Conservation (phyloP, 2,797 vertebrate genomes). For the Pangasius mekongensis region DNA sequence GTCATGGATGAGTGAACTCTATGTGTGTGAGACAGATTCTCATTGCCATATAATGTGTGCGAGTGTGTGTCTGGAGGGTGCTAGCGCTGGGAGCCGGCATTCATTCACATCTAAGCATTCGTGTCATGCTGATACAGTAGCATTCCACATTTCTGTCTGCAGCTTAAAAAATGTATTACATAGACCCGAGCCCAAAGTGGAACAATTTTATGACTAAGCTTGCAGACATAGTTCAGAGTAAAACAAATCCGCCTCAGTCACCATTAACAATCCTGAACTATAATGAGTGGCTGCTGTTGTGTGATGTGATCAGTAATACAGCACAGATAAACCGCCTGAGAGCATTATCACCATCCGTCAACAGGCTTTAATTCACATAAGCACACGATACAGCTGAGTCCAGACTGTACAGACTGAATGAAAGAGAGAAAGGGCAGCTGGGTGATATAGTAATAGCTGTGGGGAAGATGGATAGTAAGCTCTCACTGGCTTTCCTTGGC, state of each 20-base stretch:
- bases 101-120: slow-evolving; percentile 33
- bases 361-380: slow-evolving; percentile 66
- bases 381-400: slow-evolving; percentile 57
- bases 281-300: not conserved
- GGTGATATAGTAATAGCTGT: slow-evolving; percentile 41
- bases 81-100: slow-evolving; percentile 12
- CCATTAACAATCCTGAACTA: not conserved
- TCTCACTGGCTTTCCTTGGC: slow-evolving; percentile 72
- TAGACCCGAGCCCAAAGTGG: not conserved
- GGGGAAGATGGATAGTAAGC: slow-evolving; percentile 35
- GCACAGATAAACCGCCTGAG: slow-evolving; percentile 57
- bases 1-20: slow-evolving; percentile 58
- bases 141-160: slow-evolving; percentile 31
- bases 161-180: not conserved
- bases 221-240: slow-evolving; percentile 19
- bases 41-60: slow-evolving; percentile 28
- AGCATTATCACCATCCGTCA: slow-evolving; percentile 60
- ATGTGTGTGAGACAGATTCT: slow-evolving; percentile 33
- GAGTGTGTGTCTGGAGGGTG: slow-evolving; percentile 36
- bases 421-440: slow-evolving; percentile 24
- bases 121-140: slow-evolving; percentile 23
- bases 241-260: slow-evolving; percentile 13
- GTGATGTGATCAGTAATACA: slow-evolving; percentile 61
- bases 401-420: slow-evolving; percentile 51
- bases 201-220: slow-evolving; percentile 6